Conservation (phyloP, 2,888 invertebrate genomes). For the Lordiphosa fenestrarum region DNA sequence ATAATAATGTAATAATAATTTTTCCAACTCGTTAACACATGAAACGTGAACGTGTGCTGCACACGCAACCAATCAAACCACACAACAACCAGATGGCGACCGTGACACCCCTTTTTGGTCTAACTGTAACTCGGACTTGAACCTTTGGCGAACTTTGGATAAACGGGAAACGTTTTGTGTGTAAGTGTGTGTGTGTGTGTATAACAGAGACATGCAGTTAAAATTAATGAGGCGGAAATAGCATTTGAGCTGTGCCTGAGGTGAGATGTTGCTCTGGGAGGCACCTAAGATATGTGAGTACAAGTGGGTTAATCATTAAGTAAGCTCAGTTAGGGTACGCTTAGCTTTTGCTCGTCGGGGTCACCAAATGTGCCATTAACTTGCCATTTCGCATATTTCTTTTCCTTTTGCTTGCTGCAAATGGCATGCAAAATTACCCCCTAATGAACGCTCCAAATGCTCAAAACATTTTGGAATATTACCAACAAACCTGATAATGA, state of each 20-base stretch:
- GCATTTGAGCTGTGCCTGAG: background rate
- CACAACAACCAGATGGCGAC: background rate
- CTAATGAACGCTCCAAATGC: slow-evolving; percentile 53
- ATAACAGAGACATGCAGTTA: slow-evolving; percentile 17
- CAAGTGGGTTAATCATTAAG: too few relatives aligned
- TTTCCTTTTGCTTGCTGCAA: slow-evolving; percentile 41
- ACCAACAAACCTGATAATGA: slow-evolving; percentile 40
- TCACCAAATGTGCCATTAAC: too few relatives aligned
- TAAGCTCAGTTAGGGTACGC: too few relatives aligned
- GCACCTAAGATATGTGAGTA: too few relatives aligned
- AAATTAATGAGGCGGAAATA: slow-evolving; percentile 61
- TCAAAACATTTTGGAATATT: slow-evolving; percentile 50
- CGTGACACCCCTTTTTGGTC: background rate
- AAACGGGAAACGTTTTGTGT: background rate
- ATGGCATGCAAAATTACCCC: slow-evolving; percentile 54
- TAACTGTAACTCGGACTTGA: background rate
- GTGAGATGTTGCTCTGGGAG: too few relatives aligned
- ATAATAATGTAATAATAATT: slow-evolving; percentile 77
- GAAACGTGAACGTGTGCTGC: slow-evolving; percentile 41
- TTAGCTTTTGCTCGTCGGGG: too few relatives aligned
- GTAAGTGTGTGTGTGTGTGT: background rate
- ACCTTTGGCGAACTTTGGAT: background rate
- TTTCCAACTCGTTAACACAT: slow-evolving; percentile 76
- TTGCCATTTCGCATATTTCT: slow-evolving; percentile 28
- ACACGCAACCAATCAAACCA: slow-evolving; percentile 28